A percentile compares a stretch with the other conserved stretches of the same genome.
Conservation (phyloP, 2,113 vertebrate genomes). For the Parus major region DNA sequence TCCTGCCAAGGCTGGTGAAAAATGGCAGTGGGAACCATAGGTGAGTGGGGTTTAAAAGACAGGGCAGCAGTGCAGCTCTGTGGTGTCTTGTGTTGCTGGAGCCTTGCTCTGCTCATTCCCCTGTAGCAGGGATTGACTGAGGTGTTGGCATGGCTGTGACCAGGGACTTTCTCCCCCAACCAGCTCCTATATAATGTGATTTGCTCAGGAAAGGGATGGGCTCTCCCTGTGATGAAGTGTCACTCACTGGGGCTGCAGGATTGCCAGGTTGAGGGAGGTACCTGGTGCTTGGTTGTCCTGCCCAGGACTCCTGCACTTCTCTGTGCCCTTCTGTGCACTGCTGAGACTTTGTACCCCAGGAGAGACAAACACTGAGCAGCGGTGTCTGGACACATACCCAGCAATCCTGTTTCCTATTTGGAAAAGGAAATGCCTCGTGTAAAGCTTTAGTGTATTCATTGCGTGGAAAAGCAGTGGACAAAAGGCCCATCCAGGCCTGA, state of each 20-base stretch:
- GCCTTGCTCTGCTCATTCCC: background rate
- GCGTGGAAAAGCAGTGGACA: background rate
- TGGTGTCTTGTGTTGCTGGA: background rate
- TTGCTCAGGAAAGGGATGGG: background rate
- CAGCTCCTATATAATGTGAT: background rate
- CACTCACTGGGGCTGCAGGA: background rate
- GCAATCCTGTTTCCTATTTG: background rate
- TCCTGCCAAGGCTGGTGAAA: background rate
- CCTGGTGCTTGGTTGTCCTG: background rate
- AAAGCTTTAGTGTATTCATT: background rate
- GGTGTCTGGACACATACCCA: background rate
- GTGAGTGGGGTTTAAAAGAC: background rate
- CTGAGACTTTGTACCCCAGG: background rate
- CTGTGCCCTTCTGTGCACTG: background rate
- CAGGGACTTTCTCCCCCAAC: too few relatives aligned
- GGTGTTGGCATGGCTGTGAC: background rate
- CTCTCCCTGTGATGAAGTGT: background rate
- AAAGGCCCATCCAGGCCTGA: conserved; percentile 50
- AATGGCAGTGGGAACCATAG: background rate
- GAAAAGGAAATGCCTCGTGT: background rate
- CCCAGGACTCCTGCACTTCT: background rate
- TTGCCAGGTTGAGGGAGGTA: background rate
- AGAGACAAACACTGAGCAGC: background rate
- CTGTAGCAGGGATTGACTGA: background rate
- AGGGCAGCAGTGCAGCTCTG: background rate